Base-by-base conservation (phyloP, 2,113 vertebrate genomes). In the Gasterosteus aculeatus region DNA sequence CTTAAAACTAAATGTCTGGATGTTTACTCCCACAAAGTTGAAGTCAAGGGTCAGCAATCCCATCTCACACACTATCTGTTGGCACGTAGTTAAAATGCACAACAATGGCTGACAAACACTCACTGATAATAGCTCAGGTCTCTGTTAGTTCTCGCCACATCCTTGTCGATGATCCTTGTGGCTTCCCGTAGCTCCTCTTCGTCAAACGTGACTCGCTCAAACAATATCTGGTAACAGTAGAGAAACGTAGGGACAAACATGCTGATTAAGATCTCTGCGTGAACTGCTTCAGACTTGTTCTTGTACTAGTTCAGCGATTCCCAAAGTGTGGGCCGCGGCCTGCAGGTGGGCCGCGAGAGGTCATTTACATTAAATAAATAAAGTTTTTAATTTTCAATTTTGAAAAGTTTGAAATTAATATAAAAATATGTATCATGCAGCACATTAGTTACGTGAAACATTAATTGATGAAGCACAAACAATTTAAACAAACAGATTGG, bases 141-240 rank as follows among this genome's bases (percentile, higher is more conserved):
- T 89, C 95, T 84, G 84, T 92, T 94, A 10, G 95, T 95, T 76
- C 95, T 87, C 0, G 95, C 93, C 3, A 94, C 93, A 51, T 95
- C 95, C 74, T 95, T 95, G 82, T 95, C 92, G 75, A 95, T 94
- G 76, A 95, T 95, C 19, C 94, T 81, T 67, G 91, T 87, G 29
- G 94, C 94, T 83, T 95, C 94, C 64, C 77, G 88, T 26, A 96
- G 92, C 69, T 94, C 92, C 41, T 86, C 78, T 10, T 85, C 57
- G 49, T 95, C 91, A 83, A 95, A 92, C 0, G 81, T 85, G 18
- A 89, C 82, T 3, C 94, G 88, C 74, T 94, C 92, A 88, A 94
- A 92, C 69, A 94, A 77, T 47, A 95, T 89, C 91, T 94, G 82
- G 18, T 19, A 5, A 81, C 26, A 68, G 11, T 9, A 47, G 26